Percentiles rank a stretch among this genome's conserved stretches.
These are phyloP conservation scores for Neodon shergylaensis DNA, from an alignment of 2,113 vertebrate species.

Conservation along the genomic window DNA sequence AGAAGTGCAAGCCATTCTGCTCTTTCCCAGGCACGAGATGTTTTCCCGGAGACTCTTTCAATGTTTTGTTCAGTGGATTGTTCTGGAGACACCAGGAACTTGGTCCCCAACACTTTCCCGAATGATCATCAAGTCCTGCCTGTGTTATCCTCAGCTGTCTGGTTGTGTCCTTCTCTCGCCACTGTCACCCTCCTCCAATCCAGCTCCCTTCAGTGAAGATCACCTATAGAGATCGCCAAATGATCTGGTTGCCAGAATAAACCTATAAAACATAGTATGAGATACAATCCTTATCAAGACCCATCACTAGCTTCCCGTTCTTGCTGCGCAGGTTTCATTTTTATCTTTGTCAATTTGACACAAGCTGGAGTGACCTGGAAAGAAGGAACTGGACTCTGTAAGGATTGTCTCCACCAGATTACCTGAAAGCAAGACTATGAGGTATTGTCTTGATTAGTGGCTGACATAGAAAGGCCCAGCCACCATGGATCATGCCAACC, in stretches of 20 bases:
- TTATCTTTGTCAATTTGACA: neutral
- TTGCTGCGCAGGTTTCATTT: neutral
- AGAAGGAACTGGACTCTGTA: neutral
- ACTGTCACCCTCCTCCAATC: neutral
- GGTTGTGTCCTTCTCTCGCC: neutral
- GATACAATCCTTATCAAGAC: neutral
- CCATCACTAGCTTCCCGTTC: neutral
- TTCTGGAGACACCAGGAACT: neutral
- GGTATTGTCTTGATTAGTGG: neutral
- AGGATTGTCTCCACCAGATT: neutral
- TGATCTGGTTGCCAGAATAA: neutral
- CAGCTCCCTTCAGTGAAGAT: neutral
- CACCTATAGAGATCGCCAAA: accelerated
- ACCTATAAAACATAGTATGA: neutral
- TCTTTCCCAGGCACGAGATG: neutral
- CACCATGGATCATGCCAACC: neutral
- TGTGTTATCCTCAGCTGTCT: neutral
- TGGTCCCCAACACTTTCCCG: neutral
- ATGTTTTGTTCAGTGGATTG: neutral
- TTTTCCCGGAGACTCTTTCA: neutral
- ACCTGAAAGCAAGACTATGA: neutral
- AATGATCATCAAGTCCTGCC: neutral
- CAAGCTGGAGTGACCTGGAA: neutral
- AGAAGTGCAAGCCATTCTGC: accelerated
- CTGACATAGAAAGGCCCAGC: too few species aligned